Conservation (phyloP, 2,797 vertebrate genomes). For the Acanthurus leucopareius region DNA sequence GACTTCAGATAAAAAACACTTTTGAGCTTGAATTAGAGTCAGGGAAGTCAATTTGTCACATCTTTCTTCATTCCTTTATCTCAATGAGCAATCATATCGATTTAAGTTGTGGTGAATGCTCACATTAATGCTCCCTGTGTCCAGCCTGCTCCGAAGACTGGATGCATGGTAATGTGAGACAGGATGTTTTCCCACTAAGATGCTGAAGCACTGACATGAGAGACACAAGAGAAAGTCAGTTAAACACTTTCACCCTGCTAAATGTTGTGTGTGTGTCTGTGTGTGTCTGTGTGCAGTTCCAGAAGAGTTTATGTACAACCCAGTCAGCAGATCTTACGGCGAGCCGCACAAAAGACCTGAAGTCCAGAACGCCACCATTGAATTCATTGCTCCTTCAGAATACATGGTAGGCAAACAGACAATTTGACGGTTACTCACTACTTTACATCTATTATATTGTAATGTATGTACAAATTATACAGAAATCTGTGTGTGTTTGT, state of each 20-base stretch:
- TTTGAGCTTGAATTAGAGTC: too few relatives aligned
- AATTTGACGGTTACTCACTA: background rate
- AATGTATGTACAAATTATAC: background rate
- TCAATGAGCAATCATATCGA: too few relatives aligned
- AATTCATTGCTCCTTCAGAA: slow-evolving; percentile 98
- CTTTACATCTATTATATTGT: background rate
- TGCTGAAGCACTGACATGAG: too few relatives aligned
- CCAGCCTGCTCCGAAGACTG: too few relatives aligned
- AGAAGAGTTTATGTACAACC: slow-evolving; percentile 98
- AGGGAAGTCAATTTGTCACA: too few relatives aligned
- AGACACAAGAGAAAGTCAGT: background rate
- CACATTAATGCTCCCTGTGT: too few relatives aligned
- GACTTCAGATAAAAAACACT: too few relatives aligned
- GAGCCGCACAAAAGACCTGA: slow-evolving; percentile 97
- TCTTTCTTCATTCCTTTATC: too few relatives aligned
- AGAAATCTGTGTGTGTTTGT: background rate
- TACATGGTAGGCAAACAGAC: slow-evolving; percentile 90
- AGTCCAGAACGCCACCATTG: slow-evolving; percentile 96
- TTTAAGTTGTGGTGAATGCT: too few relatives aligned
- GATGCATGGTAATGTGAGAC: too few relatives aligned
- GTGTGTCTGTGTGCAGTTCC: slow-evolving; percentile 85
- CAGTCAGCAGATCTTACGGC: slow-evolving; percentile 95
- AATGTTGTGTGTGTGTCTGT: slow-evolving; percentile 1
- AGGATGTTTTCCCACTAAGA: too few relatives aligned
- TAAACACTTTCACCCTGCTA: background rate